Conservation (phyloP, 2,113 vertebrate species). For the Anser brachyrhynchus region DNA sequence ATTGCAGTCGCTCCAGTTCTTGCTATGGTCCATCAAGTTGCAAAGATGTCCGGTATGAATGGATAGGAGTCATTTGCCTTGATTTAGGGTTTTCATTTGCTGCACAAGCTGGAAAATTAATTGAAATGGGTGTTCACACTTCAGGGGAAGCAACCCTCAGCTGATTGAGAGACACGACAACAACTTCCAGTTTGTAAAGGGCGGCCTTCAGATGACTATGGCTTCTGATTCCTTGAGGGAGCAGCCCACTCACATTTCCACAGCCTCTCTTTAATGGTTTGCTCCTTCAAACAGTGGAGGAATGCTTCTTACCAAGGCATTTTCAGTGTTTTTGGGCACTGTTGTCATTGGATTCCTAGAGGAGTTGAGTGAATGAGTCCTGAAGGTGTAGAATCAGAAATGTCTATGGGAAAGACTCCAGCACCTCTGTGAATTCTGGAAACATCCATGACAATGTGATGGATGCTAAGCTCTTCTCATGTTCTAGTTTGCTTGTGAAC, state of each 20-base stretch:
- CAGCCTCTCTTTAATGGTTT: not conserved
- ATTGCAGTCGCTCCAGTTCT: not conserved
- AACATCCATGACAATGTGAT: not conserved
- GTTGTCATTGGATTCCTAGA: not conserved
- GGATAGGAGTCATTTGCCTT: not conserved
- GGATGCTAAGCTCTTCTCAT: not conserved
- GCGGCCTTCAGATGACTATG: not conserved
- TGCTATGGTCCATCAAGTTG: not conserved
- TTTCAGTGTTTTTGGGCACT: not conserved
- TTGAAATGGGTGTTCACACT: not conserved
- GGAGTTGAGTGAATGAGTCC: not conserved
- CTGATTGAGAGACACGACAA: not conserved
- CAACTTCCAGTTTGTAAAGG: not conserved
- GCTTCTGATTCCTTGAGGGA: not conserved
- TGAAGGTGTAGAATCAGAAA: not conserved
- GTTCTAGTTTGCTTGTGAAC: not conserved
- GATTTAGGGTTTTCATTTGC: constrained; percentile 30
- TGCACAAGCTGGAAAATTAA: not conserved
- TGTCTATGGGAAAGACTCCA: not conserved
- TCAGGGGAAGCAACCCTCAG: not conserved
- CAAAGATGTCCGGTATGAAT: not conserved
- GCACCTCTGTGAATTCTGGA: not conserved
- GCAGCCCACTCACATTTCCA: not conserved
- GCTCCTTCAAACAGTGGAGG: not conserved
- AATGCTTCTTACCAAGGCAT: not conserved